Evolutionary conservation across 2,113 vertebrate genomes (phyloP).

Genomic region (Chlorodrepanis virens): DNA sequence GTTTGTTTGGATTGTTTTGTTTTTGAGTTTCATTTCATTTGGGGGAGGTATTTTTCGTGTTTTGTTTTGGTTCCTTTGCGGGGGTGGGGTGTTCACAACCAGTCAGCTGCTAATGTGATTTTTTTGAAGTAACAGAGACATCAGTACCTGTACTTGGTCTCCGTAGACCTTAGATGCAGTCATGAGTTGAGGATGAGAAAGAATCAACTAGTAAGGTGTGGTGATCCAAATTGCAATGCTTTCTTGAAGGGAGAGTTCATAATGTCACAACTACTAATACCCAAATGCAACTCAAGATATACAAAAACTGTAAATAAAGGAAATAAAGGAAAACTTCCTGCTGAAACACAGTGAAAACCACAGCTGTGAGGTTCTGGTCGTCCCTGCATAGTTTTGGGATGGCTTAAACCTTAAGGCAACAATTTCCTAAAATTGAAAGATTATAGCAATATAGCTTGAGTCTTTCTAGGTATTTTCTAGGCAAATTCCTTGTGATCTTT

Average conservation of each 20-base stretch:
- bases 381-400: background rate
- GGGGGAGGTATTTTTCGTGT: background rate
- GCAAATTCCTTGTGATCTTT: background rate
- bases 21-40: background rate
- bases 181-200: background rate
- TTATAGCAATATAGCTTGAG: background rate
- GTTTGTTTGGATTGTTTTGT: rapidly evolving
- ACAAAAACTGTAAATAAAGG: background rate
- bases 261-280: background rate
- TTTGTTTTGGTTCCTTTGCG: background rate
- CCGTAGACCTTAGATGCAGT: background rate
- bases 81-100: background rate
- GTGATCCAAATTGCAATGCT: background rate
- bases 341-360: background rate
- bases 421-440: background rate
- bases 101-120: background rate
- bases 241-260: background rate
- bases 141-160: background rate
- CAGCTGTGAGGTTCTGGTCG: background rate
- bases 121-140: background rate
- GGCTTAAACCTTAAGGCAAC: background rate
- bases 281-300: background rate
- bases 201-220: background rate
- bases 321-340: background rate
- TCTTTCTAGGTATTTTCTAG: background rate